Evolutionary conservation across 2,888 invertebrate species (phyloP), one percentile per base, ranked within the genome.

Genomic region (Apodemia zela): DNA sequence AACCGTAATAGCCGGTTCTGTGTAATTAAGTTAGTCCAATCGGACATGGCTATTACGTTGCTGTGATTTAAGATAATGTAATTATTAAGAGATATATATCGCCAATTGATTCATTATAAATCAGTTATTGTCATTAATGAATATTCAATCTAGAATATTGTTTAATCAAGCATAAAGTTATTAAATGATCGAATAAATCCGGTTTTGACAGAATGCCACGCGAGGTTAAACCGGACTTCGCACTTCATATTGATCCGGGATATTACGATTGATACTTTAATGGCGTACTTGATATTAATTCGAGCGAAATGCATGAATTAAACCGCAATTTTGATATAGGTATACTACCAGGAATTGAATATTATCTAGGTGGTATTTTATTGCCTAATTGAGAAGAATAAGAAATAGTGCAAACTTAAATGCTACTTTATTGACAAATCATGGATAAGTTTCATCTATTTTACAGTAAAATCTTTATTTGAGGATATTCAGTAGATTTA

Each of bases 21-120:
- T 75, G 77, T 84, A 82, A 86, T 86, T 80, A 81, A 87, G 79
- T 81, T 73, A 70, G 74, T 75, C 75, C 80, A 79, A 86, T 84
- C 78, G 77, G 76, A 82, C 81, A 78, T 72, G 67, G 73, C 70
- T 68, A 72, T 75, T 71, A 75, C 75, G 77, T 79, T 81, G 77
- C 66, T 71, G 71, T 78, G 79, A 82, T 79, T 81, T 79, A 82
- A 73, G 73, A 65, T 68, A 66, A 65, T 68, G 63, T 65, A 63
- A 59, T 64, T 38, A 38, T 38, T 64, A 58, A 63, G 60, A 59
- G 38, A 62, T 62, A 62, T 62, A 62, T 25, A 54, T 60, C 42
- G 21, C 18, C 51, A 42, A 60, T 60, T 35, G 59, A 18, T 60
- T 60, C 42, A 62, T 58, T 58, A 58, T 13, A 47, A 62, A 42